Evolutionary conservation across 2,797 vertebrate genomes (phyloP).

Genomic region (Enteromius unitaeniatus): DNA sequence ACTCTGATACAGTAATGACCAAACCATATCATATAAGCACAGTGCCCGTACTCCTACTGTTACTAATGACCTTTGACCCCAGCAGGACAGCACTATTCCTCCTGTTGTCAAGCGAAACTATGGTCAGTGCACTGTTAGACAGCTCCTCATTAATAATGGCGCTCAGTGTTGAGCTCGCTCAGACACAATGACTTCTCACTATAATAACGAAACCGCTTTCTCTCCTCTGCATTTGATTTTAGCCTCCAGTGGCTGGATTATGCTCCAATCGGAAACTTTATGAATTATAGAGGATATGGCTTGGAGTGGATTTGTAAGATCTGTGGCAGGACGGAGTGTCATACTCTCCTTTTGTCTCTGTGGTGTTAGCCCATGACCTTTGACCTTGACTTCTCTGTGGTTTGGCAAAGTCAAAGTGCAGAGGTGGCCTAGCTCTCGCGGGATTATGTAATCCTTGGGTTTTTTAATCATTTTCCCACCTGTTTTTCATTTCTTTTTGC

Average conservation of each 20-base stretch:
- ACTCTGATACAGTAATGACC: constrained; percentile 24
- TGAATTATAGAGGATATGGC: constrained; percentile 41
- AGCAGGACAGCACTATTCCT: constrained; percentile 28
- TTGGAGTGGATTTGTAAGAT: constrained; percentile 32
- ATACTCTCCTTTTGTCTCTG: neutral
- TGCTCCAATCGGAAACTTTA: constrained; percentile 11
- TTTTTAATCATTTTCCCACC: neutral
- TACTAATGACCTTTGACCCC: constrained; percentile 51
- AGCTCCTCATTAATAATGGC: constrained; percentile 49
- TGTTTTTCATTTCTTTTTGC: neutral
- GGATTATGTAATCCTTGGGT: neutral
- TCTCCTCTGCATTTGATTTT: constrained; percentile 40
- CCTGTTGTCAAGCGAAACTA: constrained; percentile 42
- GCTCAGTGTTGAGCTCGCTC: neutral
- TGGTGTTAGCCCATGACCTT: constrained; percentile 3
- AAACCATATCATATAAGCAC: constrained; percentile 22
- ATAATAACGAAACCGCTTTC: constrained; percentile 27
- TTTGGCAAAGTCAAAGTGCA: constrained; percentile 1
- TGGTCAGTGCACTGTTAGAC: constrained; percentile 38
- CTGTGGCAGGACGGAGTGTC: neutral
- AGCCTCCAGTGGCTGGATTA: constrained; percentile 36
- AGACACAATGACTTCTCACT: constrained; percentile 24
- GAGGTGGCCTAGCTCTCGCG: neutral
- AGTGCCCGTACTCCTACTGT: constrained; percentile 7
- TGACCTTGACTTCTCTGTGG: neutral